A percentile compares a stretch with the other conserved stretches of the same genome.
These are phyloP conservation scores for Chloropsis hardwickii DNA, from an alignment of 2,113 vertebrate genomes.

Conservation along the genomic window DNA sequence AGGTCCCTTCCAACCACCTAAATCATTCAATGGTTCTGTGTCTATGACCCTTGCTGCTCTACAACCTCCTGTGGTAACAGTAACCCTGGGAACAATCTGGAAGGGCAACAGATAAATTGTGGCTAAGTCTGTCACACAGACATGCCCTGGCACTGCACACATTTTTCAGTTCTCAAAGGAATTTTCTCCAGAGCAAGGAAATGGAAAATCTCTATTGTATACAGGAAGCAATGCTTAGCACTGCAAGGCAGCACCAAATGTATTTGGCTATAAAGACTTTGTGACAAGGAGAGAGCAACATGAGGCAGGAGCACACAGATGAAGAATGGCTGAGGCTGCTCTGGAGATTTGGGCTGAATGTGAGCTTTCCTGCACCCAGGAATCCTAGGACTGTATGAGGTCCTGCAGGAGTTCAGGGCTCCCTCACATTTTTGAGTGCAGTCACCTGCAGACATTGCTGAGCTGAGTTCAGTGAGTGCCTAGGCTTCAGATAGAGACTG, in stretches of 20 bases:
- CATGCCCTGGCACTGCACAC: not conserved
- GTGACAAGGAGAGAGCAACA: not conserved
- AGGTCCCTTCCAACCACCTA: not conserved
- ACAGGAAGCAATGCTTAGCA: not conserved
- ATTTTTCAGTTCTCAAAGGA: not conserved
- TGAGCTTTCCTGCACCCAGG: not conserved
- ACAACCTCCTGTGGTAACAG: not conserved
- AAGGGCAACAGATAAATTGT: not conserved
- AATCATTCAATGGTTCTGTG: not conserved
- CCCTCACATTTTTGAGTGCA: not conserved
- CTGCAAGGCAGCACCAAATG: not conserved
- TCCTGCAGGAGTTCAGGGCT: not conserved
- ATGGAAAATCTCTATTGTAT: not conserved
- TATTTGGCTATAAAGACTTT: not conserved
- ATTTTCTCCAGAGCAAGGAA: not conserved
- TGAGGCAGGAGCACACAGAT: not conserved
- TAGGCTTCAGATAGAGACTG: not conserved
- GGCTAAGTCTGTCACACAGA: not conserved
- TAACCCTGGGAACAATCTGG: not conserved
- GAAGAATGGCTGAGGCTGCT: not conserved
- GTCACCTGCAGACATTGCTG: not conserved
- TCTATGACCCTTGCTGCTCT: not conserved
- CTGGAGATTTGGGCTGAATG: not conserved
- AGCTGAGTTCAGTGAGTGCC: not conserved
- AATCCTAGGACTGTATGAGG: accelerated